phyloP scores from a whole-genome alignment of 2,113 vertebrate species.

The Circaetus gallicus region DNA sequence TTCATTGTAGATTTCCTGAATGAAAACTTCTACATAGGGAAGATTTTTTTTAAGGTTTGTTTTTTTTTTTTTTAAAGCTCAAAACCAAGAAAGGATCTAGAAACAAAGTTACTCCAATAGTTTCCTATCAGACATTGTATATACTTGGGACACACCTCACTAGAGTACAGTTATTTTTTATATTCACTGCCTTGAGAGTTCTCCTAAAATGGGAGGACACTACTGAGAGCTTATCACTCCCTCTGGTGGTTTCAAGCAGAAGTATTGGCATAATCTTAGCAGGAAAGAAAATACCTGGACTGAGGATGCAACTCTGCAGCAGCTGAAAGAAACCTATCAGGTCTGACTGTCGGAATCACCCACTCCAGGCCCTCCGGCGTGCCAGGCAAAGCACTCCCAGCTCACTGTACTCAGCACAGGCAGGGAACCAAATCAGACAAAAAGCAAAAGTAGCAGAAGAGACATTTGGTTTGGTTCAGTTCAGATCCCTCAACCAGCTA shows the following conservation, averaged over 20 bases:
- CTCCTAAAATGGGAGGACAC: background rate
- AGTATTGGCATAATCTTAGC: background rate
- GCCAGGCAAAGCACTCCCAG: background rate
- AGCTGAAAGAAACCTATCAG: background rate
- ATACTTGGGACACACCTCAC: background rate
- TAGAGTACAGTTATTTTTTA: background rate
- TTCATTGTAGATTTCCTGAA: background rate
- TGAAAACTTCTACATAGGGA: background rate
- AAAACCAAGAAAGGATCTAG: background rate
- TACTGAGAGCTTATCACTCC: constrained; percentile 7
- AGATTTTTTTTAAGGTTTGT: background rate
- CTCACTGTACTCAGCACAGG: background rate
- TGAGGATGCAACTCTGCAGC: background rate
- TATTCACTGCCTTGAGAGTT: background rate
- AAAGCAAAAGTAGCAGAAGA: background rate
- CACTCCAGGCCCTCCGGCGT: accelerated
- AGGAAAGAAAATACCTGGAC: background rate
- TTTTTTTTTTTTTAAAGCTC: background rate
- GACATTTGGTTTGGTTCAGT: background rate
- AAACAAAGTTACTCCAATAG: background rate
- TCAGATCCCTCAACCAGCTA: background rate
- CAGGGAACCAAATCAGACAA: background rate
- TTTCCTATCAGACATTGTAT: background rate
- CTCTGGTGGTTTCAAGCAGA: constrained; percentile 27
- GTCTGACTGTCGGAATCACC: accelerated